Conservation (phyloP, 2,113 vertebrate genomes). For the Oncorhynchus clarkii region DNA sequence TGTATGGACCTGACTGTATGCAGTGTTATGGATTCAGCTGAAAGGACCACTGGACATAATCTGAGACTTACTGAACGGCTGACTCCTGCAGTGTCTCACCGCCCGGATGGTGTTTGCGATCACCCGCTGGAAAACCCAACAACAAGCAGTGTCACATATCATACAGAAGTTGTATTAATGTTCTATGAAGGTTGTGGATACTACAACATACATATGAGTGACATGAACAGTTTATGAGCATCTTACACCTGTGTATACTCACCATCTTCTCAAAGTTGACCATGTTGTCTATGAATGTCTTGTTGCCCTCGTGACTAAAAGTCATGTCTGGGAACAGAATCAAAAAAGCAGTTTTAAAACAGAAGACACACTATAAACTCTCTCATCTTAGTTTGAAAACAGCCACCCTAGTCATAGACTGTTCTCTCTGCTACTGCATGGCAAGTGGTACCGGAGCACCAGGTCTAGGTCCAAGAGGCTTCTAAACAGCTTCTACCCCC, state of each 20-base stretch:
- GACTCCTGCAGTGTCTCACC: constrained; percentile 91
- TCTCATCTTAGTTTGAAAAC: too few species aligned
- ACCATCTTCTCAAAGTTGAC: constrained; percentile 99
- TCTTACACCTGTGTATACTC: constrained; percentile 53
- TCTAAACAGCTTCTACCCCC: too few species aligned
- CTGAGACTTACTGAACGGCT: constrained; percentile 89
- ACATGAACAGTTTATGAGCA: too few species aligned
- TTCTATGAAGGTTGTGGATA: too few species aligned
- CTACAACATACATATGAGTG: too few species aligned
- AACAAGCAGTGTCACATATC: background rate
- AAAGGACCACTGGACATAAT: background rate
- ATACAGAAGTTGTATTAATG: too few species aligned
- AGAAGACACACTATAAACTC: too few species aligned
- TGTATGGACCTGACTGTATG: background rate
- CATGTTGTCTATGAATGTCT: constrained; percentile 91
- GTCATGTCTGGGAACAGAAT: constrained; percentile 86
- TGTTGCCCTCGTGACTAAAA: constrained; percentile 97
- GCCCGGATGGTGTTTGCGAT: constrained; percentile 93
- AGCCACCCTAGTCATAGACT: too few species aligned
- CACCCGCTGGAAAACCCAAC: constrained; percentile 81
- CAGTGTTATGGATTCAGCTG: background rate
- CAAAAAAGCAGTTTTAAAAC: background rate
- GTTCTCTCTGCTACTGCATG: too few species aligned
- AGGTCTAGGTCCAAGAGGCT: too few species aligned
- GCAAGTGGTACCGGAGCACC: too few species aligned